Evolutionary conservation across 2,888 invertebrate species (phyloP), one percentile per base, ranked within the genome.

Genomic region (Melanophora roralis): DNA sequence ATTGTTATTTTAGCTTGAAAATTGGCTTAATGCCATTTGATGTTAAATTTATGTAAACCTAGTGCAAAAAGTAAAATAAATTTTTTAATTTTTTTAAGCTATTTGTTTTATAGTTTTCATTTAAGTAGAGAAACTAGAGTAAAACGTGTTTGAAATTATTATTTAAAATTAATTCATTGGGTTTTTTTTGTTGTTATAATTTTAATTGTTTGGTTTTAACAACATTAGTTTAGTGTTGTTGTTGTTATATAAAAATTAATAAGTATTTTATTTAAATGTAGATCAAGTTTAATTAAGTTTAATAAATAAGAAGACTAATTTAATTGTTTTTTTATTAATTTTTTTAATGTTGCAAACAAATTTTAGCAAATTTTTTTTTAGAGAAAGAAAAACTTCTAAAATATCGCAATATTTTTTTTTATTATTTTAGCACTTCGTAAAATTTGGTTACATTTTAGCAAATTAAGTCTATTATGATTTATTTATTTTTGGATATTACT

Each of bases 231-330:
- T 27, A 21, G 19, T 45, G 55, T 14, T 16, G 14, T n/a, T n/a
- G n/a, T n/a, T n/a, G n/a, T n/a, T n/a, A n/a, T n/a, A n/a, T n/a
- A n/a, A n/a, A n/a, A 19, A 55, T 49, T 49, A 16, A 12, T 34
- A 55, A 57, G 36, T 57, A 11, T 45, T 45, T 2, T 55, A 38
- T 32, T 27, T 6, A 53, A 78, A 74, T 65, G 69, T 74, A 59
- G 78, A 74, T 78, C 78, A 78, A 78, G 78, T 78, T 78, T 78
- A 74, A 65, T n/a, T n/a, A n/a, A n/a, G n/a, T n/a, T n/a, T n/a
- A n/a, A n/a, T n/a, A n/a, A n/a, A n/a, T n/a, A n/a, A n/a, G n/a
- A n/a, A n/a, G n/a, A n/a, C n/a, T n/a, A n/a, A n/a, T n/a, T n/a
- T n/a, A n/a, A n/a, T n/a, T n/a, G n/a, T n/a, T n/a, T n/a, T n/a